Base-by-base conservation (phyloP, 1,140 invertebrate genomes). In the Ceratina japonica region DNA sequence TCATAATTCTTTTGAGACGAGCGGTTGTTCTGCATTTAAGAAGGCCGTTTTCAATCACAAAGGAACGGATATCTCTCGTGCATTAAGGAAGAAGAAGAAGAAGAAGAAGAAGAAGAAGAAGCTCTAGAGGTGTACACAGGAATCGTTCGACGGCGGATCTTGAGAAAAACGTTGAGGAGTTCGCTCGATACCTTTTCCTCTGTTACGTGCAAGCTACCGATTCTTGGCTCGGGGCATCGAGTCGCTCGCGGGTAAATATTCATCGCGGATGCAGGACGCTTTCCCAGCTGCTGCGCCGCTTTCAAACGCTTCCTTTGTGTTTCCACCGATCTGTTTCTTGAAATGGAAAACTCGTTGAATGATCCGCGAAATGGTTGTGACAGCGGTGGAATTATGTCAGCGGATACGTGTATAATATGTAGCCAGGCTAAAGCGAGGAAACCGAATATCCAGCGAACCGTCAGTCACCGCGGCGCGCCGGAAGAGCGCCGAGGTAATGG, bases 241-340 rank as follows among this genome's bases (percentile, higher is more conserved):
- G 56, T 70, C 51, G 66, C 52, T 24, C 13, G 24, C 15, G 52
- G 52, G 66, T 70, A 70, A 70, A 70, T 70, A 70, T 70, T 70
- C 66, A 70, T 70, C 24, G 49, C 31, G 5, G 66, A 56, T 70
- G 52, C 51, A 10, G 12, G 13, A 56, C 24, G 66, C 56, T 31
- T 31, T 27, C 5, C 13, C 13, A 13, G 18, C 4, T 18, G 52
- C 49, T 13, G n/a, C 12, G 0, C 12, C 5, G 37, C 37, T 44
- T 44, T 44, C 37, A 7, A 56, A 58, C 66, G 51, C 16, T 31
- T 16, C 18, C 51, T 70, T 70, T 70, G 66, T 56, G 51, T 56
- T 56, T 44, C 10, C 66, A 24, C 24, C 51, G 66, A 70, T 70
- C 66, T 20, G 24, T 51, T 70, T 70, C 52, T 56, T 4, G 66